A percentile compares a stretch with the other conserved stretches of the same genome.
Evolutionary conservation across 2,797 vertebrate genomes (phyloP).

Genomic region (Alcedo atthis): DNA sequence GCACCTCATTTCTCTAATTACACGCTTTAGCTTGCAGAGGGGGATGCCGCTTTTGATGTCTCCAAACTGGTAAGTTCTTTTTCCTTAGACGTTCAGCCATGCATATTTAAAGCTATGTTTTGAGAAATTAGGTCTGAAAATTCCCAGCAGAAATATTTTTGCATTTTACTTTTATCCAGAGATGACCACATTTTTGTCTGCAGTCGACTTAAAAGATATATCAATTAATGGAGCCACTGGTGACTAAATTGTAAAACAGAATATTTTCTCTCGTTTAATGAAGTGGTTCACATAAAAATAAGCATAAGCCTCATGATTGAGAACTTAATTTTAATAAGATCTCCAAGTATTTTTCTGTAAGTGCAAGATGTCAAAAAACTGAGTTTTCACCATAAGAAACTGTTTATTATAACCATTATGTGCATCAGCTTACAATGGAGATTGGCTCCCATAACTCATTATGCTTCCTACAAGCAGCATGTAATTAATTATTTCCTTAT

Average conservation of each 20-base stretch:
- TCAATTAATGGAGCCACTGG: constrained; percentile 18
- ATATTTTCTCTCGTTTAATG: constrained; percentile 17
- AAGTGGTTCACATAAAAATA: constrained; percentile 2
- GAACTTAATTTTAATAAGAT: not conserved
- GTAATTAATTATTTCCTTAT: not conserved
- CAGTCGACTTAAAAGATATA: not conserved
- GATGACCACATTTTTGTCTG: constrained; percentile 43
- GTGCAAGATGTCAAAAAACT: not conserved
- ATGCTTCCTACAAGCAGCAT: not conserved
- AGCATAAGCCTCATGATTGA: not conserved
- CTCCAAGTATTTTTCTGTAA: not conserved
- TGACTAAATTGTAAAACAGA: constrained; percentile 3
- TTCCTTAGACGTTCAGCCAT: constrained; percentile 13
- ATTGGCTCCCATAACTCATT: not conserved
- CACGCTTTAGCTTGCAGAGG: not conserved
- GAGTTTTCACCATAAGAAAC: not conserved
- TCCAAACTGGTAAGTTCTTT: not conserved
- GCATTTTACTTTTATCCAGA: constrained; percentile 14
- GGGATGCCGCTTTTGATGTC: constrained; percentile 15
- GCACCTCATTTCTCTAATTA: not conserved
- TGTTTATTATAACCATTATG: not conserved
- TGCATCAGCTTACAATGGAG: not conserved
- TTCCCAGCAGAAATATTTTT: constrained; percentile 34
- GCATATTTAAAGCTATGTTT: constrained; percentile 38
- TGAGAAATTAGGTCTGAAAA: constrained; percentile 51